Evolutionary conservation across 2,888 invertebrate species (phyloP).

Genomic region (Barypeithes pellucidus): DNA sequence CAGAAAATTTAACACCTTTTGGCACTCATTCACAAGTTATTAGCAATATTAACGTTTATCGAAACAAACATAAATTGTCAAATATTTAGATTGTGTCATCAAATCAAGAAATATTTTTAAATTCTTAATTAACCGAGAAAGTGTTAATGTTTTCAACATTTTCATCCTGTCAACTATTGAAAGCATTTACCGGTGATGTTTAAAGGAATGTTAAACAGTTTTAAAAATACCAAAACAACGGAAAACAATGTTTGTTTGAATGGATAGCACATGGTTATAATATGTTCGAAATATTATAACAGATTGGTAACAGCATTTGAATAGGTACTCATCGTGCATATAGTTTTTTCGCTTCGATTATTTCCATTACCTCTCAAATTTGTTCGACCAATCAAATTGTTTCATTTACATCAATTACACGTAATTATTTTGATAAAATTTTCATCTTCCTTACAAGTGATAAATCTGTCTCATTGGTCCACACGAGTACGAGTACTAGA

Average conservation of each 20-base stretch:
- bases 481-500: too few species aligned
- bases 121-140: conserved; percentile 10
- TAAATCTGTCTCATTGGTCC: too few species aligned
- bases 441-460: too few species aligned
- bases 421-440: too few species aligned
- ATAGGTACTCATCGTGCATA: too few species aligned
- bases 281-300: too few species aligned
- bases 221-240: conserved; percentile 18
- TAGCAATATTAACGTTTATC: too few species aligned
- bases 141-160: conserved; percentile 15
- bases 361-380: too few species aligned
- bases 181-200: conserved; percentile 9
- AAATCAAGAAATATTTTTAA: conserved; percentile 6
- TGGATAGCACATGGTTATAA: conserved; percentile 8
- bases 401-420: too few species aligned
- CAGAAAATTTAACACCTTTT: background rate
- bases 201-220: conserved; percentile 10
- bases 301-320: too few species aligned
- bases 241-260: conserved; percentile 5
- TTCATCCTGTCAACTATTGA: conserved; percentile 18
- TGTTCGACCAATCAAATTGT: too few species aligned
- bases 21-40: background rate
- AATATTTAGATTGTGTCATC: background rate
- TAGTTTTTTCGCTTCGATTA: too few species aligned
- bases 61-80: background rate